Conservation (phyloP, 2,888 invertebrate species). For the Phytoseiulus persimilis region DNA sequence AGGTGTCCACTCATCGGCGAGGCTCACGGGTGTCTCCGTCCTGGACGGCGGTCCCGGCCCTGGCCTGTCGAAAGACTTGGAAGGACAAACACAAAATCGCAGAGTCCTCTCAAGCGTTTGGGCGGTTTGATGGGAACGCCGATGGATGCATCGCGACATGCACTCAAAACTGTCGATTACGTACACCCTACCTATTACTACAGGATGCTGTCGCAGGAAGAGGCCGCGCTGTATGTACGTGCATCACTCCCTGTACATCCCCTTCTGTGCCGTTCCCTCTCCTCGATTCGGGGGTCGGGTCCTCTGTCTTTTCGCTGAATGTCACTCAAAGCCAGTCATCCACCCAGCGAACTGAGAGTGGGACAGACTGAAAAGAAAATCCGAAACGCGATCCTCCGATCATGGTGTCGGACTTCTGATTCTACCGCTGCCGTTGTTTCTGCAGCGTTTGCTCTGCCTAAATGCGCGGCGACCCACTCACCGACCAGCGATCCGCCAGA, state of each 20-base stretch:
- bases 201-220: neutral
- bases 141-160: neutral
- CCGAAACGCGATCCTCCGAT: neutral
- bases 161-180: neutral
- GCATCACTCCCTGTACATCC: neutral
- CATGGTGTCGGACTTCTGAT: neutral
- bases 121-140: neutral
- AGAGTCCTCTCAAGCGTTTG: too few relatives aligned
- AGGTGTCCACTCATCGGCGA: neutral
- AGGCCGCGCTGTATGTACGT: neutral
- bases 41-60: too few relatives aligned
- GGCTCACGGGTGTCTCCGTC: neutral
- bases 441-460: neutral
- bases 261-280: neutral
- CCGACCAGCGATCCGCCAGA: neutral
- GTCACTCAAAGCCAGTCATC: neutral
- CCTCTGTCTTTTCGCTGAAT: neutral
- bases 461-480: neutral
- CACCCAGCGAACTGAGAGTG: neutral
- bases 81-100: too few relatives aligned
- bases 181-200: neutral
- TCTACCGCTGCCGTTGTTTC: neutral
- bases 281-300: neutral
- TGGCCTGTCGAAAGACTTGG: too few relatives aligned
- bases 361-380: neutral